Base-by-base conservation (phyloP, 2,888 invertebrate species). In the Villa cingulata region DNA sequence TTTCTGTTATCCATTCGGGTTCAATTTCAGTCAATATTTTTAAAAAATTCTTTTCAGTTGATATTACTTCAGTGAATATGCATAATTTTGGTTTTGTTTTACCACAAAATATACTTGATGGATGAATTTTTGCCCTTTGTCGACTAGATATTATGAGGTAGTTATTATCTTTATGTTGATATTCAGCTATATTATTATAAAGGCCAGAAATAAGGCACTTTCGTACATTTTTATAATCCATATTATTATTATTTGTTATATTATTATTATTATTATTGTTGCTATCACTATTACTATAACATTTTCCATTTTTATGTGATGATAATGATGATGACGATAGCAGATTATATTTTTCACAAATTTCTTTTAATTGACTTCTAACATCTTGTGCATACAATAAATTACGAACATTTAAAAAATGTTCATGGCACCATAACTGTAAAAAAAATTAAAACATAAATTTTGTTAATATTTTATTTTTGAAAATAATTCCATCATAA, bases 131-230 rank as follows among this genome's bases (percentile, higher is more conserved):
- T 12, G 89, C 88, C 38, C 75, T 75, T 71, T 81, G 78, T 55
- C 78, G 62, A 53, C 63, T 60, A 53, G 74, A 72, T 66, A 84
- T 77, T 45, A 81, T 80, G 49, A 77, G 62, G 62, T 86, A 87
- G 56, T 75, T 75, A 53, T 79, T 80, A 56, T 85, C 83, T 45
- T 76, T 77, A 56, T 82, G 80, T 1, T 71, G 71, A 19, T 87
- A 66, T 70, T 88, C 85, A 3, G 94, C 94, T 55, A 88, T 76
- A 69, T 92, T 92, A 62, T 83, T 84, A 64, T 85, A 89, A 46
- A 94, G 71, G 1, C 92, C 92, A 46, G 79, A 75, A 14, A 89
- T 63, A 29, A 95, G 69, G 64, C 90, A 87, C 65, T 86, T 87
- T 48, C 90, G 71, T 45, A 82, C 72, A 69, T 77, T 76, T 58